These are phyloP conservation scores for Seira musarum DNA, from an alignment of 2,888 invertebrate species.

Conservation along the genomic window DNA sequence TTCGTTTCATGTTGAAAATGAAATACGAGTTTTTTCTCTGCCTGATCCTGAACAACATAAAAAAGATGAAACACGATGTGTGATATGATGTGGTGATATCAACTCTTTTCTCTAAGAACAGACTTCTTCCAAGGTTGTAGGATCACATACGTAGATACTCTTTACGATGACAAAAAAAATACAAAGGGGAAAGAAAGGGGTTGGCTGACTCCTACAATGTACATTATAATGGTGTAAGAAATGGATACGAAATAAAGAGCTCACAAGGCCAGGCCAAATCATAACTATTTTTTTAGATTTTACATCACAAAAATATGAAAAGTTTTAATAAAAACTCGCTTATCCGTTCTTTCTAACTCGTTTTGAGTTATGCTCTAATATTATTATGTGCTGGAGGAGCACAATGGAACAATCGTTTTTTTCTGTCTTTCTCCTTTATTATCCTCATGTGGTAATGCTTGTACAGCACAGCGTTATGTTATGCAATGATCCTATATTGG, in stretches of 20 bases:
- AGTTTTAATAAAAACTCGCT: slow-evolving; percentile 51
- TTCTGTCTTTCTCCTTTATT: not conserved
- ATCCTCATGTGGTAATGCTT: slow-evolving; percentile 12
- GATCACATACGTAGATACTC: no score
- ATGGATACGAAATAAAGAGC: no score
- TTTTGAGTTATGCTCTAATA: slow-evolving; percentile 45
- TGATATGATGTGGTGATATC: slow-evolving; percentile 32
- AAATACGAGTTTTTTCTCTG: slow-evolving; percentile 36
- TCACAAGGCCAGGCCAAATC: no score
- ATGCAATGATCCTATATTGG: no score
- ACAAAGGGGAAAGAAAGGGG: slow-evolving; percentile 12
- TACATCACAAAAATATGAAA: slow-evolving; percentile 1
- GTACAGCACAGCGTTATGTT: no score
- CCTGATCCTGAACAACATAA: slow-evolving; percentile 43
- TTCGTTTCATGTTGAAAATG: slow-evolving; percentile 7
- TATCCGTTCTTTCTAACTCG: slow-evolving; percentile 33
- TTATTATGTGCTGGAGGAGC: slow-evolving; percentile 38
- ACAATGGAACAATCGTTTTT: slow-evolving; percentile 24
- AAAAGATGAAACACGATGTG: slow-evolving; percentile 50
- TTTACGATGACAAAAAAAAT: not conserved
- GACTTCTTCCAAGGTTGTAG: not conserved
- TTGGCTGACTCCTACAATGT: slow-evolving; percentile 15
- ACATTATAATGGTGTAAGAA: no score
- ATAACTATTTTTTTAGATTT: slow-evolving; percentile 51
- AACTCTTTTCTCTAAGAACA: slow-evolving; percentile 31